A percentile compares a stretch with the other conserved stretches of the same genome.
Evolutionary conservation across 2,113 vertebrate genomes (phyloP).

Genomic region (Python bivittatus): DNA sequence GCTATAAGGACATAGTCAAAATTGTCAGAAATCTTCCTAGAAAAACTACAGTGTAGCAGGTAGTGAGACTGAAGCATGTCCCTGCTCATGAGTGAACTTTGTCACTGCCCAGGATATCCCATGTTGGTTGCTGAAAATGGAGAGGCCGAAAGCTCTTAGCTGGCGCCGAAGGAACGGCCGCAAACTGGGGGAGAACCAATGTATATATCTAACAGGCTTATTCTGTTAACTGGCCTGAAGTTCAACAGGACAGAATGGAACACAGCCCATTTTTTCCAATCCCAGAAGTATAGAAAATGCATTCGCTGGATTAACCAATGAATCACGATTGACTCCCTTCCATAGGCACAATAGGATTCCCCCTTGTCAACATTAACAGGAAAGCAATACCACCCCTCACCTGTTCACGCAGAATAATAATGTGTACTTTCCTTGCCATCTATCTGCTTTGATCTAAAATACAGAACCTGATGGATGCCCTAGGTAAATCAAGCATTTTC

Average conservation of each 20-base stretch:
- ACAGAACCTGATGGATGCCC: conserved; percentile 71
- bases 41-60: not conserved
- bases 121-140: not conserved
- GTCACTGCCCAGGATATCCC: not conserved
- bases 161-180: conserved; percentile 32
- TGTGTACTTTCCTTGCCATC: conserved; percentile 73
- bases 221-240: conserved; percentile 70
- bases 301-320: conserved; percentile 34
- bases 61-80: not conserved
- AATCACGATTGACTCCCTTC: conserved; percentile 43
- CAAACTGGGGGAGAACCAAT: conserved; percentile 73
- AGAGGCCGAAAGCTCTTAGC: not conserved
- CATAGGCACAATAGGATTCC: conserved; percentile 25
- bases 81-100: not conserved
- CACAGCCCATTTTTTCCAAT: conserved; percentile 16
- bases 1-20: not conserved
- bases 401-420: conserved; percentile 3
- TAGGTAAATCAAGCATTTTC: conserved; percentile 78
- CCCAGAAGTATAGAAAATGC: conserved; percentile 45
- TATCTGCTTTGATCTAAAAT: conserved; percentile 77
- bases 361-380: conserved; percentile 59
- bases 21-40: not conserved
- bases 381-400: conserved; percentile 56
- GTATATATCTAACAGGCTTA: conserved; percentile 79
- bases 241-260: not conserved